Conservation (phyloP, 53 echinoderm and acorn worm species). For the Holothuria leucospilota region DNA sequence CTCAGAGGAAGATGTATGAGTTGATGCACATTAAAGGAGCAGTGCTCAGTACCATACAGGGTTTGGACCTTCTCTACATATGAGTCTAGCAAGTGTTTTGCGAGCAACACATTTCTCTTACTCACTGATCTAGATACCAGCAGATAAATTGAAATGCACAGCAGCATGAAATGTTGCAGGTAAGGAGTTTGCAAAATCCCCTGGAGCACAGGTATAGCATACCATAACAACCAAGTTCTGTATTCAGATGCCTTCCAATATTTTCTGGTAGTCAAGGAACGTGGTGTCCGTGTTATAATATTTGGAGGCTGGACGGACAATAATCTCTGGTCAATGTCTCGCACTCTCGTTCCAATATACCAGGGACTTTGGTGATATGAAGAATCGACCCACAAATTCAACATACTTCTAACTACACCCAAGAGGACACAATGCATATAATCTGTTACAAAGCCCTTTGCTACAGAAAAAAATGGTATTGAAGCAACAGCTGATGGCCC, state of each 20-base stretch:
- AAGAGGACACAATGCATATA: slow-evolving; percentile 59
- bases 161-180: slow-evolving; percentile 33
- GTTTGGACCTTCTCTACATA: slow-evolving; percentile 61
- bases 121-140: slow-evolving; percentile 6
- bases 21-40: slow-evolving; percentile 63
- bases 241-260: slow-evolving; percentile 53
- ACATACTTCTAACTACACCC: slow-evolving; percentile 45
- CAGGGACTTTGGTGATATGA: slow-evolving; percentile 11
- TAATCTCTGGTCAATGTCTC: slow-evolving; percentile 23
- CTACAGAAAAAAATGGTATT: slow-evolving; percentile 29
- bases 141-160: not conserved
- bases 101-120: not conserved
- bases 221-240: slow-evolving; percentile 27
- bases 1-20: slow-evolving; percentile 53
- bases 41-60: slow-evolving; percentile 56
- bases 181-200: slow-evolving; percentile 31
- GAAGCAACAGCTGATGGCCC: slow-evolving; percentile 32
- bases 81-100: slow-evolving; percentile 32
- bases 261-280: slow-evolving; percentile 24
- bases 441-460: slow-evolving; percentile 47
- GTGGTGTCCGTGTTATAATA: slow-evolving; percentile 12
- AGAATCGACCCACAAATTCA: slow-evolving; percentile 38
- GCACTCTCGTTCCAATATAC: slow-evolving; percentile 48
- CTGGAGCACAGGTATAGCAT: slow-evolving; percentile 34
- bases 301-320: slow-evolving; percentile 16